A percentile compares a stretch with the other conserved stretches of the same genome.
phyloP scores from a whole-genome alignment of 2,888 invertebrate species.

The Xylocampa areola region DNA sequence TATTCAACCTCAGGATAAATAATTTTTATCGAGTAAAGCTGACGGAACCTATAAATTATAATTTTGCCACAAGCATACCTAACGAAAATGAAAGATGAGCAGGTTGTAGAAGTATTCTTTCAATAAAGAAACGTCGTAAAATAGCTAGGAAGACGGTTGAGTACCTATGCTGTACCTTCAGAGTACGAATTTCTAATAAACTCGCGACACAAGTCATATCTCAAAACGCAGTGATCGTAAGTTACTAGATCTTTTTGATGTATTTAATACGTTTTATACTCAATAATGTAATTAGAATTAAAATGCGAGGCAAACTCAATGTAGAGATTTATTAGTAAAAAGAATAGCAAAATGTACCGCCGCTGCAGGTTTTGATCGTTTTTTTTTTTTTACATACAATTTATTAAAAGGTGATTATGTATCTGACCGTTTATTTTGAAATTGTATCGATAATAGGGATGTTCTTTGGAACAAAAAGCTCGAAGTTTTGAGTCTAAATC shows the following conservation, averaged over 20 bases:
- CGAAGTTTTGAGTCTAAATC: neutral
- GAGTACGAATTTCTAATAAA: neutral
- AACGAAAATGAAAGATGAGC: neutral
- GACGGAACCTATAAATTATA: too few relatives aligned
- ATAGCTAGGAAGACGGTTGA: neutral
- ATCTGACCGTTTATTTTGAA: constrained; percentile 18
- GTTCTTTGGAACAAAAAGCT: constrained; percentile 8
- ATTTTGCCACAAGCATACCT: too few relatives aligned
- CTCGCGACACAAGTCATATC: constrained; percentile 66
- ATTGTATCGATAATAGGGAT: constrained; percentile 3
- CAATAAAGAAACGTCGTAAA: constrained; percentile 1
- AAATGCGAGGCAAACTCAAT: constrained; percentile 71
- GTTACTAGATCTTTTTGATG: constrained; percentile 83
- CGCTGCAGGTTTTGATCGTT: constrained; percentile 38
- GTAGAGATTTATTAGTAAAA: constrained; percentile 60
- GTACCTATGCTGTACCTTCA: neutral
- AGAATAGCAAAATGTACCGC: constrained; percentile 58
- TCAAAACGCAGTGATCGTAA: constrained; percentile 72
- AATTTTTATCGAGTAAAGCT: too few relatives aligned
- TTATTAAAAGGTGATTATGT: constrained; percentile 10
- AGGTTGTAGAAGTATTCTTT: constrained; percentile 5
- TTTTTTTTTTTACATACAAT: constrained; percentile 30
- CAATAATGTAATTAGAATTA: constrained; percentile 81
- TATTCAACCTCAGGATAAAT: too few relatives aligned
- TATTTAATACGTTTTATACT: constrained; percentile 89